Conservation (phyloP, 2,113 vertebrate genomes). For the Callipepla squamata region DNA sequence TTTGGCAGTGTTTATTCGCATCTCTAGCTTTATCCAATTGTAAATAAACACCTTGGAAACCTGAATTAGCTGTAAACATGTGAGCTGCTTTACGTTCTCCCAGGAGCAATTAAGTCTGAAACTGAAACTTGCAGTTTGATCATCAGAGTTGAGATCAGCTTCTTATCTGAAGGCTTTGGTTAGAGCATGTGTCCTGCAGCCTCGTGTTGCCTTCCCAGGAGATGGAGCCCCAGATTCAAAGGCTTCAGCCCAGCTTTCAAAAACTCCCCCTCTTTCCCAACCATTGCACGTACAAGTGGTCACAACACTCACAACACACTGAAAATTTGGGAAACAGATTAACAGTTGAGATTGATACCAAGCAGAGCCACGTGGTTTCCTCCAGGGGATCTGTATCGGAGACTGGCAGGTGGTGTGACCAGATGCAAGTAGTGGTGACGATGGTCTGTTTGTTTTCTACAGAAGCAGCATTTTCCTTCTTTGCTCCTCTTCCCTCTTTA, state of each 20-base stretch:
- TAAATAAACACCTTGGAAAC: conserved; percentile 35
- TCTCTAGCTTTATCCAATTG: background rate
- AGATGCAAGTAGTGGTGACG: rapidly evolving
- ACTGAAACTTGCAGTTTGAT: background rate
- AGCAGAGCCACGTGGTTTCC: background rate
- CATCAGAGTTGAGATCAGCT: background rate
- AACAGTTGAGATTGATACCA: background rate
- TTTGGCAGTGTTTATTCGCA: background rate
- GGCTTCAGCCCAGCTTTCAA: background rate
- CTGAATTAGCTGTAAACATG: background rate
- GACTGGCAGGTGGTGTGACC: rapidly evolving
- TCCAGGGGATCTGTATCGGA: rapidly evolving
- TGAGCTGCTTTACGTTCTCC: background rate
- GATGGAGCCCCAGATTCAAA: background rate
- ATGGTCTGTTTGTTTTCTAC: background rate
- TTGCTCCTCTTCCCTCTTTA: background rate
- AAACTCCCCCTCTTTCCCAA: background rate
- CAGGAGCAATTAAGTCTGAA: background rate
- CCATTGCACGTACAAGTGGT: rapidly evolving
- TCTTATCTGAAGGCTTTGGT: background rate
- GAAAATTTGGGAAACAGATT: background rate
- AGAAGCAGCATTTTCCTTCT: background rate
- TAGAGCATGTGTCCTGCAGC: background rate
- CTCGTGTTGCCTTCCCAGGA: background rate
- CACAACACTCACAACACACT: rapidly evolving